These are phyloP conservation scores for Prochilodus magdalenae DNA, from an alignment of 2,113 vertebrate species.

Conservation along the genomic window DNA sequence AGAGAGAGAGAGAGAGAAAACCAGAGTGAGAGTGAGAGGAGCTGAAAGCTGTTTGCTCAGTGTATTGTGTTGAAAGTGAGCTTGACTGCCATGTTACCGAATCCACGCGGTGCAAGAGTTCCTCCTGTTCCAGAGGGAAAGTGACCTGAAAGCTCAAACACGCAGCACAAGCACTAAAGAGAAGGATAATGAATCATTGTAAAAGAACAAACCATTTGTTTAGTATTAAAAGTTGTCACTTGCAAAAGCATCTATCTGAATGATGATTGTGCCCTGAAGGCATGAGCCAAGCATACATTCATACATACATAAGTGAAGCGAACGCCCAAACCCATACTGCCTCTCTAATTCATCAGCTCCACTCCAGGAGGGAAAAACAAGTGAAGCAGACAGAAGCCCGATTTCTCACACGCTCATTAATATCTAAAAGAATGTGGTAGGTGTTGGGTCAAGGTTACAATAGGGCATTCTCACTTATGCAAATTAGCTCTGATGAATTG, in stretches of 20 bases:
- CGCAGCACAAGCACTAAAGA: neutral
- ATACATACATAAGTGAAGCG: neutral
- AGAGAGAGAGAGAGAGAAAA: neutral
- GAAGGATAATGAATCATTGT: conserved; percentile 1
- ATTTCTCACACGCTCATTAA: neutral
- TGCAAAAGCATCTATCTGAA: neutral
- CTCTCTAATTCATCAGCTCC: neutral
- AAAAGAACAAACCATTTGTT: neutral
- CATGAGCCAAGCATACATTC: neutral
- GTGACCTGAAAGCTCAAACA: conserved; percentile 1
- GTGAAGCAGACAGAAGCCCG: neutral
- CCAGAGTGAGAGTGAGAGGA: neutral
- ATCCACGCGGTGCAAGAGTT: neutral
- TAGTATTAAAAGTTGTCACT: neutral
- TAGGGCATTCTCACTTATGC: neutral
- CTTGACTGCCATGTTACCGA: neutral
- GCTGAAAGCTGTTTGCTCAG: neutral
- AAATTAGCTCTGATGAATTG: neutral
- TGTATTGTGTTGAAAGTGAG: neutral
- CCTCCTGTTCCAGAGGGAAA: neutral
- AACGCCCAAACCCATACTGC: neutral
- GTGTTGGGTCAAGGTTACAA: neutral
- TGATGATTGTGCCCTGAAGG: neutral
- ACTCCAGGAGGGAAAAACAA: neutral
- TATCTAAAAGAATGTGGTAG: neutral